Evolutionary conservation across 2,888 invertebrate species (phyloP), one percentile per base, ranked within the genome.

Genomic region (Myopa testacea): DNA sequence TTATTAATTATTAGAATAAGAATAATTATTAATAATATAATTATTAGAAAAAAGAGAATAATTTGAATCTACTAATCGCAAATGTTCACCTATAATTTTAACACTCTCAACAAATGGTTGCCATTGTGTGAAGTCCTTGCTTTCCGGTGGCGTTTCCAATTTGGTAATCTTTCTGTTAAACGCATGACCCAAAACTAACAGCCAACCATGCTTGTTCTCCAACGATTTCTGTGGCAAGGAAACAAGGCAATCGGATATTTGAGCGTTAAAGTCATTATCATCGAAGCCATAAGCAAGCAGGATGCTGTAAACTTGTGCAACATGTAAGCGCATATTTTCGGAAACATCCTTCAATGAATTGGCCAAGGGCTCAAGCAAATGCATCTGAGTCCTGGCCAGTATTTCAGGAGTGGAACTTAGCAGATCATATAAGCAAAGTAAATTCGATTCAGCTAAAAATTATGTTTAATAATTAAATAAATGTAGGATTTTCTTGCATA

Each of bases 341-440:
- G 94, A 95, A 8, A 93, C 93, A 69, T 93, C 93, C 19, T 92
- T 92, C 74, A 95, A 90, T 2, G 94, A 87, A 69, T 87, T 83
- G 0, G 82, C 79, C 34, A 90, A 81, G 0, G 87, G 86, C 40
- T 89, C 88, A 4, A 88, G 80, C 34, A 89, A 82, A 84, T 88
- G 91, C 3, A 92, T 89, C 86, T 95, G 93, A 80, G 92, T 91
- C 52, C 91, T 85, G 0, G 93, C 92, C 84, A 96, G 91, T 77
- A 92, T 89, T 37, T 93, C 92, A 0, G 96, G 94, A 12, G 95
- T 92, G 79, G 95, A 95, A 62, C 96, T 96, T n/a, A 96, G 91
- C 37, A 96, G 91, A 89, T 97, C 97, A 82, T 96, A 90, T 85
- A 97, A 91, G 82, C 95, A 95, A 76, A 93, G 93, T 74, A 97